Conservation (phyloP, 2,797 vertebrate species). For the Paratrypauchen microcephalus region DNA sequence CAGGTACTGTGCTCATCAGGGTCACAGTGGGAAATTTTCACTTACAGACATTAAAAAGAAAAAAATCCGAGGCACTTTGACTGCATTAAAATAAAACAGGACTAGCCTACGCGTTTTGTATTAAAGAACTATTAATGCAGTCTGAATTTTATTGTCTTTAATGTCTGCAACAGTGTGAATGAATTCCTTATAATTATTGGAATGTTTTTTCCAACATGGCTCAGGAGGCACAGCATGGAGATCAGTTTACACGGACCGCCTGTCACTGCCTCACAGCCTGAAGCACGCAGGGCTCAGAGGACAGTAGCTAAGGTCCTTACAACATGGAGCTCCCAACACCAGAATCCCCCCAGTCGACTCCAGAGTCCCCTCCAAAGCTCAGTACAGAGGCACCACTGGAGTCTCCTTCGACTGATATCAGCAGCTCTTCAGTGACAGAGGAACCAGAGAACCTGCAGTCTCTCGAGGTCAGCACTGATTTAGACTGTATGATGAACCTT, state of each 20-base stretch:
- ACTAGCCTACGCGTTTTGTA: too few relatives aligned
- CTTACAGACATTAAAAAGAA: too few relatives aligned
- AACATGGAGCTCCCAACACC: not conserved
- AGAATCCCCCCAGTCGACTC: not conserved
- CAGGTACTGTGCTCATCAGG: too few relatives aligned
- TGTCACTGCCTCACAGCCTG: not conserved
- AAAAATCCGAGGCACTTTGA: too few relatives aligned
- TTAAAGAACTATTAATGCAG: too few relatives aligned
- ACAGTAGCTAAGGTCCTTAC: not conserved
- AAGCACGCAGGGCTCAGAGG: not conserved
- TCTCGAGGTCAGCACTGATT: not conserved
- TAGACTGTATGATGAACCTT: too few relatives aligned
- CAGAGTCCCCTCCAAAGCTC: not conserved
- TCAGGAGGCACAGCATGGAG: not conserved
- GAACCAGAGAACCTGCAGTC: not conserved
- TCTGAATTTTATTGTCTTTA: not conserved
- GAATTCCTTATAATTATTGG: not conserved
- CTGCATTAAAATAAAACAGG: too few relatives aligned
- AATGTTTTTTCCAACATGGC: not conserved
- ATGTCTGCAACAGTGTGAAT: not conserved
- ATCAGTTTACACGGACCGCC: conserved; percentile 11
- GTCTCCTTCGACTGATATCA: not conserved
- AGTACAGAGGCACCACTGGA: not conserved
- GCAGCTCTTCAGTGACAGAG: not conserved
- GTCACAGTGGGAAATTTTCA: too few relatives aligned